Conservation (phyloP, 2,113 vertebrate species). For the Anseranas semipalmata region DNA sequence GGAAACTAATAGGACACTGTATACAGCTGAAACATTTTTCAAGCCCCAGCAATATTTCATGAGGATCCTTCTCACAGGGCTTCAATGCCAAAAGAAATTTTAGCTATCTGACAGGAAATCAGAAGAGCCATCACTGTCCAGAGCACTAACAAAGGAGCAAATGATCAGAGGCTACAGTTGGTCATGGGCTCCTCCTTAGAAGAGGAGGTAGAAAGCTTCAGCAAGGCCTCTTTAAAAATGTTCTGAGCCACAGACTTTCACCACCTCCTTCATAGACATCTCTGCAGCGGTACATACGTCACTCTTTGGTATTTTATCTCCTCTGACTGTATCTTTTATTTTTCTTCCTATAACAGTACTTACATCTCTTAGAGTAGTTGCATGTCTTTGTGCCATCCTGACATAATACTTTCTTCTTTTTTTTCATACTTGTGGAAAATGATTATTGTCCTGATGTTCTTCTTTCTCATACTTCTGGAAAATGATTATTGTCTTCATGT, state of each 20-base stretch:
- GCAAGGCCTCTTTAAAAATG: background rate
- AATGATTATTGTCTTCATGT: background rate
- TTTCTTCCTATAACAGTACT: background rate
- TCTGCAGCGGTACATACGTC: rapidly evolving
- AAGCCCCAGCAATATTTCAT: background rate
- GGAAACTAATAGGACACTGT: background rate
- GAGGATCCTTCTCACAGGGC: background rate
- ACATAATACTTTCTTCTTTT: background rate
- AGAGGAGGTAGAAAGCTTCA: background rate
- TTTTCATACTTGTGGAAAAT: background rate
- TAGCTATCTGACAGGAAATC: background rate
- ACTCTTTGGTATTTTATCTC: background rate
- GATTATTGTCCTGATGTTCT: background rate
- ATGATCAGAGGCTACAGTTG: background rate
- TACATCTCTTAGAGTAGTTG: background rate
- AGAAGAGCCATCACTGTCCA: background rate
- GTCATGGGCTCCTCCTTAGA: background rate
- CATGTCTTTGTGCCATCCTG: background rate
- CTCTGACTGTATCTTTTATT: background rate
- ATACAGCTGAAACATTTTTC: background rate
- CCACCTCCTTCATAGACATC: background rate
- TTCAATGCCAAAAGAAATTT: background rate
- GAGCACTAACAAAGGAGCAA: background rate
- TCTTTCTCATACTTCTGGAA: background rate
- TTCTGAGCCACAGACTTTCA: background rate